phyloP scores from a whole-genome alignment of 2,888 invertebrate genomes.

The Nowickia ferox region DNA sequence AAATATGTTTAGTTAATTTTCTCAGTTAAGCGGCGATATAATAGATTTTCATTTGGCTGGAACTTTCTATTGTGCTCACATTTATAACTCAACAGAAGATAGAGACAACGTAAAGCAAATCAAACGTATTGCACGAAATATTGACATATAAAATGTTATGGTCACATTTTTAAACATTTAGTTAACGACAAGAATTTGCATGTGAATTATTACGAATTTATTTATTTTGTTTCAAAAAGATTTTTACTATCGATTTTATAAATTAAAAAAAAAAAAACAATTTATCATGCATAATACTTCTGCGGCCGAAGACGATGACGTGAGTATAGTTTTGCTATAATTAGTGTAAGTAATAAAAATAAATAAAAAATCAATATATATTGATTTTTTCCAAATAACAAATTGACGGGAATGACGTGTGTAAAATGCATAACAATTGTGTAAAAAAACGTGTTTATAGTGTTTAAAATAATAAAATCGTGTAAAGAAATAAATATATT shows the following conservation, averaged over 20 bases:
- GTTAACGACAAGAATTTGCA: conserved; percentile 61
- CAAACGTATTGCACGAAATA: conserved; percentile 15
- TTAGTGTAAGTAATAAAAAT: neutral
- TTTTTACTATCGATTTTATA: conserved; percentile 1
- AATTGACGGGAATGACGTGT: neutral
- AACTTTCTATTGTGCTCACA: conserved; percentile 15
- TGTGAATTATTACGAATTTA: conserved; percentile 54
- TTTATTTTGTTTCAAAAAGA: neutral
- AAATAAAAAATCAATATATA: conserved; percentile 35
- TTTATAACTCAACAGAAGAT: conserved; percentile 14
- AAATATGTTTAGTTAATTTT: conserved; percentile 41
- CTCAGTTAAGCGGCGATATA: conserved; percentile 25
- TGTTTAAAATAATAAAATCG: neutral
- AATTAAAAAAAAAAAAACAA: neutral
- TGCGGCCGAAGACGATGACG: conserved; percentile 53
- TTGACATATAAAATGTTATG: conserved; percentile 69
- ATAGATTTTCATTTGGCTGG: conserved; percentile 26
- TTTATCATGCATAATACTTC: conserved; percentile 47
- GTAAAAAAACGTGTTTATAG: neutral
- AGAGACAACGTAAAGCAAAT: neutral
- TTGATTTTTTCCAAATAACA: conserved; percentile 25
- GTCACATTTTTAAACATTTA: conserved; percentile 50
- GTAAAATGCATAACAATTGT: conserved; percentile 9
- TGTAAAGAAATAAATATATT: neutral
- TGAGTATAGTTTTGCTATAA: conserved; percentile 41